Conservation (phyloP, 2,888 invertebrate species). For the Sympetrum striolatum region DNA sequence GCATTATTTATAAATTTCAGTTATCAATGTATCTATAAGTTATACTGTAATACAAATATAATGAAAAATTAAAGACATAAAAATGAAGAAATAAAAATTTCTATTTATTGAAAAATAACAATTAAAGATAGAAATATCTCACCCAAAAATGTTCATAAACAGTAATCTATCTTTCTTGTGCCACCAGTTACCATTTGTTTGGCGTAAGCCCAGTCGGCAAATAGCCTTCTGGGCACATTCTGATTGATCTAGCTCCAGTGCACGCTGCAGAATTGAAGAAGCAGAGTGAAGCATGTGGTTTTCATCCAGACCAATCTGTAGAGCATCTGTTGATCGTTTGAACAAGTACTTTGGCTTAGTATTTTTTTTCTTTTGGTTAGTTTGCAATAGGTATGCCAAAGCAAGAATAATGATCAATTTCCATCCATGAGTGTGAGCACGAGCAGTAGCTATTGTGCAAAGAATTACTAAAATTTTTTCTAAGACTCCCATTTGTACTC, state of each 20-base stretch:
- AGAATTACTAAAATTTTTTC: not conserved
- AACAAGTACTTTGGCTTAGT: constrained; percentile 4
- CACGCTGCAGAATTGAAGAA: not conserved
- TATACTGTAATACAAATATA: too few relatives aligned
- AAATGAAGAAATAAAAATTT: too few relatives aligned
- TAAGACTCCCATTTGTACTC: not conserved
- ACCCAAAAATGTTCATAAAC: not conserved
- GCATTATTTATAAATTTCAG: too few relatives aligned
- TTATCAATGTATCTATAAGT: too few relatives aligned
- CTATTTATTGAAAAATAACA: too few relatives aligned
- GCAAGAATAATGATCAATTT: not conserved
- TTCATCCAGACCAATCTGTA: not conserved
- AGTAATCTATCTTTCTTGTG: not conserved
- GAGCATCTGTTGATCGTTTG: not conserved
- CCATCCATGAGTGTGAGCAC: not conserved
- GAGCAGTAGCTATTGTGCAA: not conserved
- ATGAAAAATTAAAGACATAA: too few relatives aligned
- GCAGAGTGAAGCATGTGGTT: not conserved
- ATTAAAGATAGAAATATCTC: not conserved
- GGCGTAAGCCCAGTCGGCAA: not conserved
- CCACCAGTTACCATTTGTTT: not conserved
- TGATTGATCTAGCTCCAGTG: not conserved
- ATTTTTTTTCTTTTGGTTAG: not conserved
- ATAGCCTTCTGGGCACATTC: not conserved
- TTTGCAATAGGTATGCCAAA: constrained; percentile 4